Conservation (phyloP, 37 sponge, comb jelly and placozoan genomes). For the Lycopodina hypogea region DNA sequence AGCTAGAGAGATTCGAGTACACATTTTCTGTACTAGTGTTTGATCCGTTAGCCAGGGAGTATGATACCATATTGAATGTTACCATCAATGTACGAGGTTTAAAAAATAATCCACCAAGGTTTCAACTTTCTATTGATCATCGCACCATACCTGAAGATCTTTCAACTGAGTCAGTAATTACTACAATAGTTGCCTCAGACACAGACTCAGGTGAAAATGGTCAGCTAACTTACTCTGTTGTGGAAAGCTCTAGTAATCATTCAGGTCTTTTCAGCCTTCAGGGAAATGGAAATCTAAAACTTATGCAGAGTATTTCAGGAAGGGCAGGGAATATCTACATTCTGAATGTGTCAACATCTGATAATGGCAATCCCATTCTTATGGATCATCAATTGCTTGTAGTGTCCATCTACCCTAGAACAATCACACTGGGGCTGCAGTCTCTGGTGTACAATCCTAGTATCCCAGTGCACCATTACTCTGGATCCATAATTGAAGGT, state of each 20-base stretch:
- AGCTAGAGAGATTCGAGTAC: neutral
- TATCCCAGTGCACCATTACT: conserved; percentile 25
- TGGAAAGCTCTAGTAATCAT: neutral
- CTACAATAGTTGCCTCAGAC: conserved; percentile 37
- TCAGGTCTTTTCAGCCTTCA: conserved; percentile 38
- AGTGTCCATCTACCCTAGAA: conserved; percentile 36
- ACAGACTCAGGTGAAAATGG: conserved; percentile 31
- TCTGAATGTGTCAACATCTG: conserved; percentile 39
- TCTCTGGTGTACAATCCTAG: conserved; percentile 31
- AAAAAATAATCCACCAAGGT: conserved; percentile 58
- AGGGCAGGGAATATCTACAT: conserved; percentile 21
- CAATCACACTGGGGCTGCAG: neutral
- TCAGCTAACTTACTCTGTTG: conserved; percentile 29
- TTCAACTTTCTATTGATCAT: conserved; percentile 31
- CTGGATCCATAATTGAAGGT: conserved; percentile 22
- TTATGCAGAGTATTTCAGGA: conserved; percentile 15
- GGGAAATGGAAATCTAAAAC: conserved; percentile 27
- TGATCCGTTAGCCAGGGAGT: conserved; percentile 5
- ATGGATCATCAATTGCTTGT: conserved; percentile 15
- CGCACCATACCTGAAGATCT: conserved; percentile 27
- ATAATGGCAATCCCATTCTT: conserved; percentile 34
- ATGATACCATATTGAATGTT: conserved; percentile 7
- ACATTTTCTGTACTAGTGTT: conserved; percentile 44
- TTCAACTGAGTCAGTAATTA: neutral
- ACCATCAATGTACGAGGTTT: conserved; percentile 20